phyloP scores from a whole-genome alignment of 2,888 invertebrate genomes.

The Julus scandinavius region DNA sequence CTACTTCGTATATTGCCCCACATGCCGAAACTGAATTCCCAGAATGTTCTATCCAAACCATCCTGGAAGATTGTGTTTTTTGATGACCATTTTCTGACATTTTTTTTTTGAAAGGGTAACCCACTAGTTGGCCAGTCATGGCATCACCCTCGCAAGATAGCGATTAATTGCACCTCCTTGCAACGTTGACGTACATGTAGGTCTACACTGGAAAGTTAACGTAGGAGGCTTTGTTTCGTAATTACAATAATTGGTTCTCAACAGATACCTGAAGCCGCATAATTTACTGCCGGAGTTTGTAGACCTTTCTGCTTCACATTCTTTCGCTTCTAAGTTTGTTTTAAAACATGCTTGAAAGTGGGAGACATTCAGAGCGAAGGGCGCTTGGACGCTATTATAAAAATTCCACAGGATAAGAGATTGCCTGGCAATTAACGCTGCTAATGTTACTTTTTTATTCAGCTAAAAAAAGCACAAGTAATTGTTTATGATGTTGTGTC shows the following conservation, averaged over 20 bases:
- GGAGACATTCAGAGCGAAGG: neutral
- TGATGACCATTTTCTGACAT: neutral
- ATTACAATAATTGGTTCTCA: conserved; percentile 40
- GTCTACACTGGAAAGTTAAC: conserved; percentile 22
- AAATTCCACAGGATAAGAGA: conserved; percentile 15
- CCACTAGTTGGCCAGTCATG: neutral
- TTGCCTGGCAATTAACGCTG: conserved; percentile 25
- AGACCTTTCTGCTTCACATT: conserved; percentile 24
- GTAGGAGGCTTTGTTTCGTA: conserved; percentile 38
- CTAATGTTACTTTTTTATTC: neutral
- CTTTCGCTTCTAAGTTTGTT: neutral
- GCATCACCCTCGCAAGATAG: conserved; percentile 12
- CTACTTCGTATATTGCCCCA: neutral
- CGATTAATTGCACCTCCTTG: conserved; percentile 12
- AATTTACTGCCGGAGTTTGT: conserved; percentile 33
- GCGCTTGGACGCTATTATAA: neutral
- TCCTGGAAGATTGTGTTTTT: neutral
- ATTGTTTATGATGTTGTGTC: too few relatives aligned
- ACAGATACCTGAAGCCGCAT: conserved; percentile 15
- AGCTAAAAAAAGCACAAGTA: neutral
- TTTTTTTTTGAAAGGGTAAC: conserved; percentile 6
- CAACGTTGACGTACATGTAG: conserved; percentile 21
- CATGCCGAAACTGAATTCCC: neutral
- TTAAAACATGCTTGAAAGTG: neutral
- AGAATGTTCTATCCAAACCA: neutral